phyloP scores from a whole-genome alignment of 2,888 invertebrate species.

The Papilio protenor region DNA sequence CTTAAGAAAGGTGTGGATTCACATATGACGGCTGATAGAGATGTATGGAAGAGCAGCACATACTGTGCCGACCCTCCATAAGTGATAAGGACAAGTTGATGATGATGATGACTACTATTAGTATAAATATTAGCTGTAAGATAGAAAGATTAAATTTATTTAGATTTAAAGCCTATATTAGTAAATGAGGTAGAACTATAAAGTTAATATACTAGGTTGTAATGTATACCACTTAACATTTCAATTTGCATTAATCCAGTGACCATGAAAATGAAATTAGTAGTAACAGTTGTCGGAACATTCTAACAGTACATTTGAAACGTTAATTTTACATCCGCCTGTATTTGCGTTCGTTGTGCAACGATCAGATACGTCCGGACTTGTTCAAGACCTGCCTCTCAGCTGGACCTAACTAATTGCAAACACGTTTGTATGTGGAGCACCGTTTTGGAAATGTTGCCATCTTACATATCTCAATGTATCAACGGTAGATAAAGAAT shows the following conservation, averaged over 20 bases:
- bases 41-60: too few species aligned
- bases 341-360: slow-evolving; percentile 41
- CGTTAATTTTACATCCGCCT: slow-evolving; percentile 31
- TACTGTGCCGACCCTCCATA: too few species aligned
- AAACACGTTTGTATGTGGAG: slow-evolving; percentile 31
- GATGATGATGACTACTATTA: too few species aligned
- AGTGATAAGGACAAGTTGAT: too few species aligned
- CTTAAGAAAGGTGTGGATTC: too few species aligned
- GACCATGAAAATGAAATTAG: slow-evolving; percentile 19
- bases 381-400: slow-evolving; percentile 40
- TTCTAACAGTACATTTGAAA: slow-evolving; percentile 23
- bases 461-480: background rate
- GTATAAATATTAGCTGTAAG: too few species aligned
- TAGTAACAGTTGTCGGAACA: background rate
- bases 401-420: slow-evolving; percentile 43
- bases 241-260: slow-evolving; percentile 1
- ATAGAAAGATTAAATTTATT: too few species aligned
- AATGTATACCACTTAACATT: background rate
- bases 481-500: background rate
- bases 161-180: background rate
- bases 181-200: background rate
- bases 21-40: too few species aligned
- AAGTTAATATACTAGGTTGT: background rate
- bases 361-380: slow-evolving; percentile 46
- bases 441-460: slow-evolving; percentile 33